These are phyloP conservation scores for Drosophila dives DNA, from an alignment of 2,888 invertebrate species.

Conservation along the genomic window DNA sequence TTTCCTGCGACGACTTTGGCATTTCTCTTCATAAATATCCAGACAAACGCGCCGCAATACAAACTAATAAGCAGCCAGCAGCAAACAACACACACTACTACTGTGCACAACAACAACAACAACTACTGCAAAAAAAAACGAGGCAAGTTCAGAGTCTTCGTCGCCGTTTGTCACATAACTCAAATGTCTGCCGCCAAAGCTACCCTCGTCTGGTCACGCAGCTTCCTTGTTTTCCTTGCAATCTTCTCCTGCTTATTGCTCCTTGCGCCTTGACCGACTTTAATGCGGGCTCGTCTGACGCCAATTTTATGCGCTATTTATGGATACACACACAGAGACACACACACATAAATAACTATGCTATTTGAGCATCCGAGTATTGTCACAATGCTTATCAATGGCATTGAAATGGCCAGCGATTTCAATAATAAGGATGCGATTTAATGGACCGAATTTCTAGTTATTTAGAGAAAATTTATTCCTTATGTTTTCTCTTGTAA, in stretches of 20 bases:
- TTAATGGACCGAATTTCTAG: constrained; percentile 5
- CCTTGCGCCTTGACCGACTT: constrained; percentile 73
- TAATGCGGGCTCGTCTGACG: constrained; percentile 81
- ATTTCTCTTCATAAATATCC: constrained; percentile 74
- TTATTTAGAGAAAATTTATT: not conserved
- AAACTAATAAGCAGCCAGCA: constrained; percentile 74
- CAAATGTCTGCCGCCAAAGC: constrained; percentile 77
- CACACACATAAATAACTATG: constrained; percentile 8
- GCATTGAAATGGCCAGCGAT: not conserved
- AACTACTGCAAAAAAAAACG: constrained; percentile 5
- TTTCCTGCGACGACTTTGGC: constrained; percentile 14
- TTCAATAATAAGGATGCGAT: not conserved
- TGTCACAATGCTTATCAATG: constrained; percentile 15
- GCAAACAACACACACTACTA: constrained; percentile 57
- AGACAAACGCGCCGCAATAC: constrained; percentile 66
- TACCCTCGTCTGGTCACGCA: constrained; percentile 75
- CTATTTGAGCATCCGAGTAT: constrained; percentile 15
- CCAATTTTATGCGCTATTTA: constrained; percentile 76
- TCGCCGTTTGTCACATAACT: constrained; percentile 76
- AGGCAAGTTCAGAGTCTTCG: constrained; percentile 14
- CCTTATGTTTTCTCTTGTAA: not conserved
- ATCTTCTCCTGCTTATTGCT: constrained; percentile 24
- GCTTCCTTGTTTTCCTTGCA: constrained; percentile 40
- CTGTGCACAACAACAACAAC: constrained; percentile 48
- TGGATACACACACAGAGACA: constrained; percentile 9